Evolutionary conservation across 2,113 vertebrate species (phyloP), one percentile per base, ranked within the genome.

Genomic region (Gnathonemus echidnorhynchus): DNA sequence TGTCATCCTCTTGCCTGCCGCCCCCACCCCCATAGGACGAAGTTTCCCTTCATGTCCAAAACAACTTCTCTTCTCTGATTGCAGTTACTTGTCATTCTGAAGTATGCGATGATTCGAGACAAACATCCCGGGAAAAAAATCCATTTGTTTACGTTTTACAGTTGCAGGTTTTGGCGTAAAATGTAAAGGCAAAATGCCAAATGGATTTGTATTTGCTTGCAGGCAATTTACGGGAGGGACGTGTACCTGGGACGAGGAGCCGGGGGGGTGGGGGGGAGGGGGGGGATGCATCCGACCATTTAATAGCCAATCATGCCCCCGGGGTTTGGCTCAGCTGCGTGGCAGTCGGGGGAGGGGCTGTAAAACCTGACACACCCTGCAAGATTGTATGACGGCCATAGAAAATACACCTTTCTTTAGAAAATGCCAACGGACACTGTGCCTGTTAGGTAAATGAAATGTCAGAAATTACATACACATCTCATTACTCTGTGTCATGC

Each of bases 191-290:
- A 5, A 35, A 35, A 27, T n/a, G 86, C 50, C 50, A 35, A 53
- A 87, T 56, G 50, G 48, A 87, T 87, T 87, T 87, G 31, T 87
- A 50, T 50, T 87, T 39, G 48, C 50, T 87, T 7, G 86, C 27
- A 87, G 86, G 45, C 86, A 87, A 53, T 87, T 53, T 87, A 50
- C 49, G 15, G 50, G 86, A 56, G 15, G 31, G 86, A 46, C 35
- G 15, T 42, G 83, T 48, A 85, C 83, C 83, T 85, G 83, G 83
- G 83, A 48, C 42, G 8, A 48, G 15, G 45, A 9, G 86, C 48
- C 13, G n/a, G 49, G n/a, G n/a, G 49, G 27, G 13, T 1, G 50
- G 50, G 50, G 15, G 50, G 52, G 50, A 3, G 2, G 49, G 27
- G 24, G n/a, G 46, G 24, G n/a, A 21, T 49, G 42, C 86, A 52